These are phyloP conservation scores for Standfussiana lucernea DNA, from an alignment of 2,888 invertebrate genomes.

Conservation along the genomic window DNA sequence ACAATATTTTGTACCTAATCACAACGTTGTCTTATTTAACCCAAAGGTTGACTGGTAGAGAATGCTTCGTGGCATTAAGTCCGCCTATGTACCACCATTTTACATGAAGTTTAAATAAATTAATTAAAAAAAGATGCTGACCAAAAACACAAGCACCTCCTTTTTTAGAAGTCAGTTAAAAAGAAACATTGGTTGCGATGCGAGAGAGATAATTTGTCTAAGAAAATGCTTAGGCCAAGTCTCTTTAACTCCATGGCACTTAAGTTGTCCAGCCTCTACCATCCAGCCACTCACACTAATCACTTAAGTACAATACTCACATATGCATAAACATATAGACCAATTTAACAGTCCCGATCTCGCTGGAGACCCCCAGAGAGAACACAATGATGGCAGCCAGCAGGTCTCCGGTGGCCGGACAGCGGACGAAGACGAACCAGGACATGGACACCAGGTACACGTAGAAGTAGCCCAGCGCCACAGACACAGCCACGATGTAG, in stretches of 20 bases:
- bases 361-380: conserved; percentile 76
- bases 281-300: not conserved
- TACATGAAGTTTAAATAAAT: too few species aligned
- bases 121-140: too few species aligned
- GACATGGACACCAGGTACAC: conserved; percentile 76
- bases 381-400: conserved; percentile 74
- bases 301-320: conserved; percentile 65
- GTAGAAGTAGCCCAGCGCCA: conserved; percentile 72
- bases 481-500: conserved; percentile 68
- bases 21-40: too few species aligned
- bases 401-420: conserved; percentile 71
- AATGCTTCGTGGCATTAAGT: too few species aligned
- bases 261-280: too few species aligned
- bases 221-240: not conserved
- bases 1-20: too few species aligned
- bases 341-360: conserved; percentile 75
- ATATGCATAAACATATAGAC: conserved; percentile 72
- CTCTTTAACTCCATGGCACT: not conserved
- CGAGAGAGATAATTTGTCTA: not conserved
- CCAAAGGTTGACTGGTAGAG: too few species aligned
- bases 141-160: too few species aligned
- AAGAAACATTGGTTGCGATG: not conserved
- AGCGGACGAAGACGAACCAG: conserved; percentile 78
- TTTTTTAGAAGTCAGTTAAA: too few species aligned
- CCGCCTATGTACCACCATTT: too few species aligned